phyloP scores from a whole-genome alignment of 2,888 invertebrate species.

The Eledone cirrhosa region DNA sequence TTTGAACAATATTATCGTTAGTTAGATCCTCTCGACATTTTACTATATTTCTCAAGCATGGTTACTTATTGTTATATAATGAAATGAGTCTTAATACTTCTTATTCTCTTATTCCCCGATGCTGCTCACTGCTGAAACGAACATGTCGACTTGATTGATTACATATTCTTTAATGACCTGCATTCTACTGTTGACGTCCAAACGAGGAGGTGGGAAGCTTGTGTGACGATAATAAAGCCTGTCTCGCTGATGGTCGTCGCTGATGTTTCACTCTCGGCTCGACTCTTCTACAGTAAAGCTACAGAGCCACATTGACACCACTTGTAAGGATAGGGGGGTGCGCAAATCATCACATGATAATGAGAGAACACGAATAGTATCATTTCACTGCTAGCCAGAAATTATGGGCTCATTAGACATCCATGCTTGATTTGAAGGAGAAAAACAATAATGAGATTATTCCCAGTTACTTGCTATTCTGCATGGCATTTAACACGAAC shows the following conservation, averaged over 20 bases:
- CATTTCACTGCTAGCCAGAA: slow-evolving; percentile 23
- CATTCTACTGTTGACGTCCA: not conserved
- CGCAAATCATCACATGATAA: slow-evolving; percentile 24
- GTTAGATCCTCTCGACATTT: too few species aligned
- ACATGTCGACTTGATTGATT: slow-evolving; percentile 1
- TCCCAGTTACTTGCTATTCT: slow-evolving; percentile 9
- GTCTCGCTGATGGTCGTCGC: too few species aligned
- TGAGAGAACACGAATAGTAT: slow-evolving; percentile 20
- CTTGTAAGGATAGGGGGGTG: not conserved
- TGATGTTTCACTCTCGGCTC: too few species aligned
- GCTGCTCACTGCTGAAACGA: too few species aligned
- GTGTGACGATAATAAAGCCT: too few species aligned
- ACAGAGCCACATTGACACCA: not conserved
- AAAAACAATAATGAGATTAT: slow-evolving; percentile 5
- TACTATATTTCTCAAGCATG: too few species aligned
- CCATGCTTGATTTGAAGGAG: slow-evolving; percentile 25
- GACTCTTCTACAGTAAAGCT: too few species aligned
- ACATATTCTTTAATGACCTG: slow-evolving; percentile 19
- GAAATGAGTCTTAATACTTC: too few species aligned
- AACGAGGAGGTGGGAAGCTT: too few species aligned
- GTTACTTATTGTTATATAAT: too few species aligned
- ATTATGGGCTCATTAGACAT: slow-evolving; percentile 26
- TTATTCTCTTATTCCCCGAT: too few species aligned
- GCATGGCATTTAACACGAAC: slow-evolving; percentile 17
- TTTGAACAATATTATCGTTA: too few species aligned